These are phyloP conservation scores for Vulpes lagopus DNA, from an alignment of 2,113 vertebrate genomes.

Conservation along the genomic window DNA sequence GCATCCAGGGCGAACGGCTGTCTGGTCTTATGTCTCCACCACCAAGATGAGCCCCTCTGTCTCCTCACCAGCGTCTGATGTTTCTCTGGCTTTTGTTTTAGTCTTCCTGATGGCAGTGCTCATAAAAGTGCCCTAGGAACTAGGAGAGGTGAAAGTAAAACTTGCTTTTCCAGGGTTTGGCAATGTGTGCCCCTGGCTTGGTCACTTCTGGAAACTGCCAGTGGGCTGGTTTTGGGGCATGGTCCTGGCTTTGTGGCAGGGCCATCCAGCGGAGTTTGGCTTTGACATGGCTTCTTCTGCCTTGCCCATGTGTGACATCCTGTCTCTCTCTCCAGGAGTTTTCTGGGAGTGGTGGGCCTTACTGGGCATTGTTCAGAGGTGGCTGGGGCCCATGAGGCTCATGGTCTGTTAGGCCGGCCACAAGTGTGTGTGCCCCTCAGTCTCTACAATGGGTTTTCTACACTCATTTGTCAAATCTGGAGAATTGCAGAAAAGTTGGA, in stretches of 20 bases:
- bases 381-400: not conserved
- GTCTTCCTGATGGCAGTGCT: not conserved
- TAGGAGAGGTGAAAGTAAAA: not conserved
- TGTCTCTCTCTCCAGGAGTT: not conserved
- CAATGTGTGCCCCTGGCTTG: fast-evolving
- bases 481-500: not conserved
- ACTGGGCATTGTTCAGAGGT: fast-evolving
- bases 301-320: not conserved
- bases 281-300: fast-evolving
- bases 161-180: not conserved
- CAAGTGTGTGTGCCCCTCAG: fast-evolving
- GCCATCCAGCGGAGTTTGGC: fast-evolving
- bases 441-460: not conserved
- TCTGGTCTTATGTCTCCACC: fast-evolving
- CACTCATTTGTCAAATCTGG: not conserved
- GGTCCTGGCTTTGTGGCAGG: not conserved
- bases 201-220: not conserved
- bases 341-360: not conserved
- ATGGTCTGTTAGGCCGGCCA: not conserved
- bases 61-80: fast-evolving
- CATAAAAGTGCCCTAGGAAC: fast-evolving
- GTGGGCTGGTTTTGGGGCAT: fast-evolving
- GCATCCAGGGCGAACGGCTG: not conserved
- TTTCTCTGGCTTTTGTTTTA: not conserved
- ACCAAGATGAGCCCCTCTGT: not conserved